These are phyloP conservation scores for Conopomorpha cramerella DNA, from an alignment of 1,140 invertebrate genomes.

Conservation along the genomic window DNA sequence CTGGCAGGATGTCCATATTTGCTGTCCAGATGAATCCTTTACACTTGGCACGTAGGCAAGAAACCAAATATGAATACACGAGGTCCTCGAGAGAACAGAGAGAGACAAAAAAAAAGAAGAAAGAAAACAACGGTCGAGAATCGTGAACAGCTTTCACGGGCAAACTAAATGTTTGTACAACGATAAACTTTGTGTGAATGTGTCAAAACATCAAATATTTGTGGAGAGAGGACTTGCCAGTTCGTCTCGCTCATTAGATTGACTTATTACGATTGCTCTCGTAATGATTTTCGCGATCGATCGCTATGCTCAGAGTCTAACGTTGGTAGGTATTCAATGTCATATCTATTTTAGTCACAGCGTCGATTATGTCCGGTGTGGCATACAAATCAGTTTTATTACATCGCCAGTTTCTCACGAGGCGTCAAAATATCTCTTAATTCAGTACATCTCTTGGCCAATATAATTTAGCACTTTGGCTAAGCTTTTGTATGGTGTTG, in stretches of 20 bases:
- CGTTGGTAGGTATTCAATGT: not conserved
- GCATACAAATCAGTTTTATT: slow-evolving; percentile 42
- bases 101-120: too few relatives aligned
- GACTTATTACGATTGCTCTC: too few relatives aligned
- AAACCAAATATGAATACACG: not conserved
- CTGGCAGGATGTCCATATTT: not conserved
- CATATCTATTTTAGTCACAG: not conserved
- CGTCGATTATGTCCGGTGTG: slow-evolving; percentile 3
- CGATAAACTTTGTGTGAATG: slow-evolving; percentile 56
- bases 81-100: not conserved
- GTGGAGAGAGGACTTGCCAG: slow-evolving; percentile 5
- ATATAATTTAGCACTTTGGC: too few relatives aligned
- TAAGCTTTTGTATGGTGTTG: slow-evolving; percentile 6
- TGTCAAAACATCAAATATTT: slow-evolving; percentile 57
- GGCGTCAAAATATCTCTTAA: slow-evolving; percentile 36
- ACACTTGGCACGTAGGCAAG: not conserved
- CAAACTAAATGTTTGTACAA: slow-evolving; percentile 50
- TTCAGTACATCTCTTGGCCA: too few relatives aligned
- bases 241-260: too few relatives aligned
- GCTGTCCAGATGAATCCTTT: not conserved
- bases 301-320: not conserved
- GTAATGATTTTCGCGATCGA: not conserved
- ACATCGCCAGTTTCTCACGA: slow-evolving; percentile 40
- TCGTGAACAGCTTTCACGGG: slow-evolving; percentile 48
- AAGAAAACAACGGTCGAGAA: too few relatives aligned